Evolutionary conservation across 2,113 vertebrate species (phyloP).

Genomic region (Equus quagga): DNA sequence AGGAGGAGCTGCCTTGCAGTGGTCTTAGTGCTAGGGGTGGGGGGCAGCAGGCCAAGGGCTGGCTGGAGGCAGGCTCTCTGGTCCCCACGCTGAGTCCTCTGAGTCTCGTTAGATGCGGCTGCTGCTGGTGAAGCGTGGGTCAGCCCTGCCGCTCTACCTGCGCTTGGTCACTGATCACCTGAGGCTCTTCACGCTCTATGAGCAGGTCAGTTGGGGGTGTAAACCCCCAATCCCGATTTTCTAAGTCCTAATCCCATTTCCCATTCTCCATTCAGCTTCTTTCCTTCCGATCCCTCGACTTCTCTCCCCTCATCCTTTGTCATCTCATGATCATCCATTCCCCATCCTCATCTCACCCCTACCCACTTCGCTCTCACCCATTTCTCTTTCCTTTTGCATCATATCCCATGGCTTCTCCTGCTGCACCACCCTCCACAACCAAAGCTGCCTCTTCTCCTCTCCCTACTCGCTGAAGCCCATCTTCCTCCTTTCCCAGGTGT

Average conservation of each 20-base stretch:
- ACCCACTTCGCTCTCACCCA: neutral
- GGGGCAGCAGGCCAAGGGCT: neutral
- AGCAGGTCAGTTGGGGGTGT: conserved; percentile 86
- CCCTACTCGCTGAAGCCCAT: rapidly evolving
- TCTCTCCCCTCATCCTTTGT: neutral
- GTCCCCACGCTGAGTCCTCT: neutral
- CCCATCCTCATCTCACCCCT: neutral
- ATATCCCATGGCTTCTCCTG: neutral
- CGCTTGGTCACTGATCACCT: conserved; percentile 92
- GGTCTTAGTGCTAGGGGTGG: neutral
- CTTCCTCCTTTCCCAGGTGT: conserved; percentile 71
- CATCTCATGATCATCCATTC: neutral
- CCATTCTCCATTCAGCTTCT: neutral
- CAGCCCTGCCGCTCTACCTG: conserved; percentile 91
- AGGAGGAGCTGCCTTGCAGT: neutral
- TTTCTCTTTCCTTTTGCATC: neutral
- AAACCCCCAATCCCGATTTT: neutral
- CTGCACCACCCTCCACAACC: neutral
- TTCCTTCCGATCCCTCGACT: neutral
- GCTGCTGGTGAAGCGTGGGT: conserved; percentile 92
- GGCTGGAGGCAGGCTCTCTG: neutral
- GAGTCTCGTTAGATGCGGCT: conserved; percentile 87
- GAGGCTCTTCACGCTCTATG: conserved; percentile 90
- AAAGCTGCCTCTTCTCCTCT: neutral
- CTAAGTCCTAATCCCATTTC: neutral